Evolutionary conservation across 2,888 invertebrate genomes (phyloP).

Genomic region (Plagodis pulveraria): DNA sequence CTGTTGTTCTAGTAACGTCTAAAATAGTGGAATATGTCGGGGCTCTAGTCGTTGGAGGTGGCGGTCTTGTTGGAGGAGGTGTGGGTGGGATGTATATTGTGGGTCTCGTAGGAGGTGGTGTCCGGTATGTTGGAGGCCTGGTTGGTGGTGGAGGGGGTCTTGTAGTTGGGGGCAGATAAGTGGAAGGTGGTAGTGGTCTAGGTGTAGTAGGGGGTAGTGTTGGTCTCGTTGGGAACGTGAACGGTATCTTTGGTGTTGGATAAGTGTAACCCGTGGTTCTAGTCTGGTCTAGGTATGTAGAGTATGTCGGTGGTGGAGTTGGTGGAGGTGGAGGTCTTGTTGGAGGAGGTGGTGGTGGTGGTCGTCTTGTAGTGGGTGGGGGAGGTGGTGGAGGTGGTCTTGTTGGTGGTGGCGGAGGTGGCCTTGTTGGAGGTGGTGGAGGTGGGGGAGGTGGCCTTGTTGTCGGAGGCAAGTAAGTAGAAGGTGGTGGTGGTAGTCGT

Average conservation of each 20-base stretch:
- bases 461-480: slow-evolving; percentile 29
- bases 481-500: slow-evolving; percentile 33
- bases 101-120: slow-evolving; percentile 26
- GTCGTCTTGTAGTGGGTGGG: slow-evolving; percentile 36
- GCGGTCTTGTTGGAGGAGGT: slow-evolving; percentile 36
- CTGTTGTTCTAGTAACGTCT: slow-evolving; percentile 51
- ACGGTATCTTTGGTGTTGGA: slow-evolving; percentile 47
- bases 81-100: slow-evolving; percentile 22
- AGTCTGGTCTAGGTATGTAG: slow-evolving; percentile 33
- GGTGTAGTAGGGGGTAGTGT: slow-evolving; percentile 37
- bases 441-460: slow-evolving; percentile 31
- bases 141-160: slow-evolving; percentile 29
- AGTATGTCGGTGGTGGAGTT: slow-evolving; percentile 39
- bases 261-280: slow-evolving; percentile 60
- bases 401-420: slow-evolving; percentile 18
- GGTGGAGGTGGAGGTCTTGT: slow-evolving; percentile 29
- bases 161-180: slow-evolving; percentile 26
- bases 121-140: slow-evolving; percentile 22
- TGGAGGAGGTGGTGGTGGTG: slow-evolving; percentile 30
- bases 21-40: slow-evolving; percentile 44
- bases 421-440: slow-evolving; percentile 32
- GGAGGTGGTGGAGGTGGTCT: slow-evolving; percentile 22
- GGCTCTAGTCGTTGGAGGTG: slow-evolving; percentile 40
- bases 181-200: slow-evolving; percentile 35
- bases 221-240: slow-evolving; percentile 39